phyloP scores from a whole-genome alignment of 1,140 invertebrate genomes.

The Acyrthosiphon pisum region DNA sequence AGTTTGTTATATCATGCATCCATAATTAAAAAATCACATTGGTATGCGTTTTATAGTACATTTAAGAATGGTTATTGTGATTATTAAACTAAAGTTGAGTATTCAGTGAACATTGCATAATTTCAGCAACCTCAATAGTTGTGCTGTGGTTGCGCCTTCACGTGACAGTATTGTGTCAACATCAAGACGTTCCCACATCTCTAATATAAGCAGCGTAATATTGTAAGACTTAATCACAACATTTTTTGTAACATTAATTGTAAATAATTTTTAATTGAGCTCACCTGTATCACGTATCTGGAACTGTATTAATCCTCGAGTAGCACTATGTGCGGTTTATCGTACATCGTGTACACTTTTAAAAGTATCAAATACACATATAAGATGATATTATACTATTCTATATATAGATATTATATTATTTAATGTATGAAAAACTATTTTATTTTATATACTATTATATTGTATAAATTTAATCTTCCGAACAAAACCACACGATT shows the following conservation, averaged over 20 bases:
- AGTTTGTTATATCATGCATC: neutral
- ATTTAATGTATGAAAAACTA: neutral
- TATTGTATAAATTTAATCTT: no score
- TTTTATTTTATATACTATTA: neutral
- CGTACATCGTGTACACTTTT: neutral
- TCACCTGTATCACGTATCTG: neutral
- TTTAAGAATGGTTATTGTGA: neutral
- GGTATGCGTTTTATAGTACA: neutral
- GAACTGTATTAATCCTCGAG: neutral
- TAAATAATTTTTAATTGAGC: neutral
- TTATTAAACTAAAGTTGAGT: neutral
- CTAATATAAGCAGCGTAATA: neutral
- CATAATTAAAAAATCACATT: neutral
- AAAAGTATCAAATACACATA: neutral
- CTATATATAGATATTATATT: neutral
- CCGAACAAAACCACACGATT: neutral
- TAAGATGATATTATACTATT: neutral
- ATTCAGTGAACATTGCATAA: neutral
- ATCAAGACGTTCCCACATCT: neutral
- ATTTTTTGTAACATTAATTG: neutral
- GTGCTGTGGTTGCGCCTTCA: fast-evolving
- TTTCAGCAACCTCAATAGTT: neutral
- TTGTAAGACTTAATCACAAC: neutral
- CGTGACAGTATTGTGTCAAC: neutral
- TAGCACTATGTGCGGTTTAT: conserved; percentile 9